phyloP scores from a whole-genome alignment of 1,140 invertebrate genomes.

The Trichonephila clavipes region DNA sequence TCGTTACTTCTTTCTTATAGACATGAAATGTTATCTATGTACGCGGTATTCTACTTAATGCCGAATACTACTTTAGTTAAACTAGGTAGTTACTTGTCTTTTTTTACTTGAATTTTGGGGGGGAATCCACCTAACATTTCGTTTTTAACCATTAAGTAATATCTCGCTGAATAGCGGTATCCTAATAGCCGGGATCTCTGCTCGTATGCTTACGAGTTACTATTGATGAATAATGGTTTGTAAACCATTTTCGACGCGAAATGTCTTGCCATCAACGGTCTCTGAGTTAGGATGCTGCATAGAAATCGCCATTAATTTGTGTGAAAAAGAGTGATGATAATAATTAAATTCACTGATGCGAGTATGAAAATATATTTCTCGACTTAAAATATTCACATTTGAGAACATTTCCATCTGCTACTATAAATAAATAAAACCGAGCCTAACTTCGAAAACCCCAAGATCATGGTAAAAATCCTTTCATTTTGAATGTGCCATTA shows the following conservation, averaged over 20 bases:
- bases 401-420: not conserved
- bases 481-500: constrained; percentile 15
- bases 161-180: not conserved
- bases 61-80: not conserved
- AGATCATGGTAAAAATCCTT: not conserved
- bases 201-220: not conserved
- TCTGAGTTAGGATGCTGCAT: not conserved
- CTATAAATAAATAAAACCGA: not conserved
- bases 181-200: not conserved
- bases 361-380: not conserved
- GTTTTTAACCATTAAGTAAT: not conserved
- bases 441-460: not conserved
- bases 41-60: not conserved
- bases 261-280: not conserved
- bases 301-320: constrained; percentile 49
- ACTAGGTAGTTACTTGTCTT: not conserved
- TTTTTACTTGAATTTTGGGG: not conserved
- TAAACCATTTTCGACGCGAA: not conserved
- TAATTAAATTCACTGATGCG: constrained; percentile 61
- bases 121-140: not conserved
- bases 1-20: not conserved
- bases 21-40: not conserved
- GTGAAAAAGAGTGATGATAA: constrained; percentile 27
- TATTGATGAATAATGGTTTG: constrained; percentile 33
- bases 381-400: not conserved